Evolutionary conservation across 2,113 vertebrate genomes (phyloP).

Genomic region (Cyanoramphus novaezelandiae): DNA sequence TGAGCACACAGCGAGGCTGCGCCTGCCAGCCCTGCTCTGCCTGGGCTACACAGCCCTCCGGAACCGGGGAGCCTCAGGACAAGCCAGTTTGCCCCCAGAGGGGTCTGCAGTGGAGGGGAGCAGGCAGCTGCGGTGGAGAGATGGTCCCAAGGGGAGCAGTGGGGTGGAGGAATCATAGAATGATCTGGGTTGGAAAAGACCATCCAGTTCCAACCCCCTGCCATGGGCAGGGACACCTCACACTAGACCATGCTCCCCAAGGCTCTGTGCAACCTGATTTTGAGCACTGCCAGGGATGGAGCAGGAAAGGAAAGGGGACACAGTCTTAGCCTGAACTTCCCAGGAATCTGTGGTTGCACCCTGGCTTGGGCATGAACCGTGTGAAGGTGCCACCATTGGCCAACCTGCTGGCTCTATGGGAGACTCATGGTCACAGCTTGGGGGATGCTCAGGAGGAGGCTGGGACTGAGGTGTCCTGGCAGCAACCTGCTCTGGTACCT

Average conservation of each 20-base stretch:
- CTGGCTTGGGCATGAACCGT: neutral
- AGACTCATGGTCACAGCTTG: rapidly evolving
- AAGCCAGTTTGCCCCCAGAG: neutral
- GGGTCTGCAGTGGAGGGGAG: neutral
- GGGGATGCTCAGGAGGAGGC: neutral
- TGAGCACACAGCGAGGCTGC: neutral
- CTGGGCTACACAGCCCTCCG: neutral
- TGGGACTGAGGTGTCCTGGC: neutral
- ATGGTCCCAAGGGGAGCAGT: neutral
- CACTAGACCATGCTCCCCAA: neutral
- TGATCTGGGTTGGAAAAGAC: neutral
- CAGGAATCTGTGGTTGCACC: neutral
- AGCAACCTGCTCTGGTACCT: neutral
- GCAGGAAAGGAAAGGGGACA: neutral
- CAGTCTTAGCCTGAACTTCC: neutral
- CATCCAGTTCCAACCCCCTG: neutral
- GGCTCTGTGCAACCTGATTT: neutral
- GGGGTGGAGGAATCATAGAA: neutral
- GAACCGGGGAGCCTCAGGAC: neutral
- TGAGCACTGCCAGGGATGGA: neutral
- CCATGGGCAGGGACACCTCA: neutral
- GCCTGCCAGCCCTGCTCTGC: neutral
- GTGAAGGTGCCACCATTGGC: neutral
- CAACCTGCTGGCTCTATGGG: neutral
- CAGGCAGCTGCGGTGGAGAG: neutral